Percentiles rank a stretch among this genome's conserved stretches.
Evolutionary conservation across 1,140 invertebrate genomes (phyloP).

Genomic region (Philotrypesis tridentata): DNA sequence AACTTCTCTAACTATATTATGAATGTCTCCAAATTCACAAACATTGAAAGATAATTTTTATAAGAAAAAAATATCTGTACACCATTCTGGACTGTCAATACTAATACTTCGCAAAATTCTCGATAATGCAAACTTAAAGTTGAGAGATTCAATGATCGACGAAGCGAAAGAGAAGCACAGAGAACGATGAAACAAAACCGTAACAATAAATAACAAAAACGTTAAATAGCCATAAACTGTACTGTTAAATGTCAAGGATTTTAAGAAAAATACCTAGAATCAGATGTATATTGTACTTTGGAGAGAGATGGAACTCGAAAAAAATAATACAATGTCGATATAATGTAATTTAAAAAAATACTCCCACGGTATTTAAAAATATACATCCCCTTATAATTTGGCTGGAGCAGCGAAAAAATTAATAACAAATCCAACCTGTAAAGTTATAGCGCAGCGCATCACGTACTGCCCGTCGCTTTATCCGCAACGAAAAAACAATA

Average conservation of each 20-base stretch:
- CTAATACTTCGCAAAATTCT: background rate
- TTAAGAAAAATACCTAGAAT: slow-evolving; percentile 19
- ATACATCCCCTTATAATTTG: slow-evolving; percentile 8
- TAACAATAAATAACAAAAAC: slow-evolving; percentile 25
- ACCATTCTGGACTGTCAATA: too few relatives aligned
- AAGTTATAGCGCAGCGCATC: background rate
- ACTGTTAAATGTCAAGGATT: slow-evolving; percentile 39
- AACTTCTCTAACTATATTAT: background rate
- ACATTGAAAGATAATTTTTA: background rate
- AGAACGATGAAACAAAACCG: background rate
- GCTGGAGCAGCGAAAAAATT: background rate
- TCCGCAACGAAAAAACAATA: slow-evolving; percentile 3
- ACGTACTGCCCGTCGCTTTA: background rate
- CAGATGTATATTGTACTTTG: slow-evolving; percentile 22
- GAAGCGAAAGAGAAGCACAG: background rate
- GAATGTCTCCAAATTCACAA: background rate
- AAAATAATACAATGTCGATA: slow-evolving; percentile 8
- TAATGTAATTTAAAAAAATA: slow-evolving; percentile 30
- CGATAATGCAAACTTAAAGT: background rate
- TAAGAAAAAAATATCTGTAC: too few relatives aligned
- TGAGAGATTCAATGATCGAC: background rate
- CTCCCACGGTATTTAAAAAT: slow-evolving; percentile 19
- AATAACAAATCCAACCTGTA: background rate
- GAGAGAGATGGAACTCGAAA: slow-evolving; percentile 3
- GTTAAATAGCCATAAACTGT: slow-evolving; percentile 31